A percentile compares a stretch with the other conserved stretches of the same genome.
phyloP scores from a whole-genome alignment of 2,113 vertebrate genomes.

The Xiphorhynchus elegans region DNA sequence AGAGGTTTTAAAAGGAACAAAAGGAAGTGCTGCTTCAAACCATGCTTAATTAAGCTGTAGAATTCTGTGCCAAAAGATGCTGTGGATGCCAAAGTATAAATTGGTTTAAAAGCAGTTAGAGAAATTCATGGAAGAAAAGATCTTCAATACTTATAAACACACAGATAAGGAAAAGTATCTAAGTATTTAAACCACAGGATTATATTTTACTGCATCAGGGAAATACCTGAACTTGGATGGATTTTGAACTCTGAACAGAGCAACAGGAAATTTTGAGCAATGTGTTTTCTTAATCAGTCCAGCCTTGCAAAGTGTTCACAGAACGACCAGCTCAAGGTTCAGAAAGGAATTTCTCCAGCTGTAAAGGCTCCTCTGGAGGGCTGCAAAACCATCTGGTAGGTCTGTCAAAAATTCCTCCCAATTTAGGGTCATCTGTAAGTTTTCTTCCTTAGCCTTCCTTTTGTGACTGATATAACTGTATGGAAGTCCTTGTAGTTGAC shows the following conservation, averaged over 20 bases:
- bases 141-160: conserved; percentile 5
- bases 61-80: conserved; percentile 36
- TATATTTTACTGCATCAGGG: not conserved
- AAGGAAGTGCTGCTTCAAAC: conserved; percentile 8
- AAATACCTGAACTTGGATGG: not conserved
- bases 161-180: not conserved
- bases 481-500: too few species aligned
- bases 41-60: conserved; percentile 18
- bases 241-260: not conserved
- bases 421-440: too few species aligned
- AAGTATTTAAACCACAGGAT: not conserved
- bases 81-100: conserved; percentile 25
- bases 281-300: not conserved
- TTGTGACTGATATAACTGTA: too few species aligned
- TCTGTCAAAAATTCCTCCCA: too few species aligned
- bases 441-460: too few species aligned
- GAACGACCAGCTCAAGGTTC: not conserved
- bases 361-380: too few species aligned
- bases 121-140: conserved; percentile 22
- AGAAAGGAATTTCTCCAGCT: not conserved
- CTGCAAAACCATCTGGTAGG: too few species aligned
- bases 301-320: not conserved
- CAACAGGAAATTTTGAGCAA: not conserved
- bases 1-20: not conserved
- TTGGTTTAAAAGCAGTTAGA: conserved; percentile 37